Conservation (phyloP, 2,113 vertebrate genomes). For the Lipotes vexillifer region DNA sequence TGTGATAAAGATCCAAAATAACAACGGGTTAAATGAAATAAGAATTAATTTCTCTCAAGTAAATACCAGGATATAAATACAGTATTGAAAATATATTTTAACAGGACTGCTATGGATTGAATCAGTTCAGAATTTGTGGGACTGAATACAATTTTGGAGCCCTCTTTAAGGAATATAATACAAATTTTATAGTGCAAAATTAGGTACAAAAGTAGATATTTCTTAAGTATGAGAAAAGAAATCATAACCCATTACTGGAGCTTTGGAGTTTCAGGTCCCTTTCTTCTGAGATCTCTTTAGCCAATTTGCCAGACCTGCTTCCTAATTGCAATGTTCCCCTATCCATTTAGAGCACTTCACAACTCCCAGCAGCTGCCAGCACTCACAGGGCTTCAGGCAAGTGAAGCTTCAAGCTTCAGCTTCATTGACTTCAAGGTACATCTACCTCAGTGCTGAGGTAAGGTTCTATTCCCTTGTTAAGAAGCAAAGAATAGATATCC, state of each 20-base stretch:
- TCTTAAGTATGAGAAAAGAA: constrained; percentile 1
- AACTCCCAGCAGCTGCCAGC: not conserved
- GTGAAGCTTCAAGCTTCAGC: not conserved
- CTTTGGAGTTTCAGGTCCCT: not conserved
- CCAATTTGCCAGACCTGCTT: not conserved
- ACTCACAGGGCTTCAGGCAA: not conserved
- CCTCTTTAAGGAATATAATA: not conserved
- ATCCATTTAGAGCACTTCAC: not conserved
- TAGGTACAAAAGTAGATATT: not conserved
- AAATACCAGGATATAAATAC: not conserved
- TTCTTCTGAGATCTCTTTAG: not conserved
- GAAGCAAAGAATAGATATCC: not conserved
- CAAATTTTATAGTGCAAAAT: not conserved
- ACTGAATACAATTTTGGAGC: not conserved
- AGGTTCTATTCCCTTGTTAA: not conserved
- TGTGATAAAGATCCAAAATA: not conserved
- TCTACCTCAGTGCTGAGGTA: not conserved
- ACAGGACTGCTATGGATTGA: not conserved
- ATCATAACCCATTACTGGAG: not conserved
- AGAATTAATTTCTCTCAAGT: not conserved
- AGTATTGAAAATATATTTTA: not conserved
- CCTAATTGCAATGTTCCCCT: not conserved
- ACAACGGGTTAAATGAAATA: not conserved
- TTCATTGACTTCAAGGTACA: not conserved
- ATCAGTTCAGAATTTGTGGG: not conserved